Evolutionary conservation across 2,797 vertebrate species (phyloP), one percentile per base, ranked within the genome.

Genomic region (Nyctibius grandis): DNA sequence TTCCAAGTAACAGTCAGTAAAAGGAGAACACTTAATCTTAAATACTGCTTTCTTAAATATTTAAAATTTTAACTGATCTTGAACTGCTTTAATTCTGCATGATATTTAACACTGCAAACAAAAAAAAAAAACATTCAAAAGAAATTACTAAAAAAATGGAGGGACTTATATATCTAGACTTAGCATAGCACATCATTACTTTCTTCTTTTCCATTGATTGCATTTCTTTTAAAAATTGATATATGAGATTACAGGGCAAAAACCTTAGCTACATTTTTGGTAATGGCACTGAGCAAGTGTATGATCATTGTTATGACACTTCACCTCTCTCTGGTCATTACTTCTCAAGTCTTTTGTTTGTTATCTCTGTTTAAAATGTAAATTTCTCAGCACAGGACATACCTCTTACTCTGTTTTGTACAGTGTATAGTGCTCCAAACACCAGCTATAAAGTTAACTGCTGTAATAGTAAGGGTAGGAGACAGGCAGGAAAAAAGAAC

Each of bases 1-100:
- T 92, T 93, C 91, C 88, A 94, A 96, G 88, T 93, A 96, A 94
- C 18, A 44, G 72, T 91, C 96, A 95, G 93, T 91, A 95, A 94
- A 93, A 57, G 94, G 72, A 91, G 69, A 95, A 85, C 81, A 79
- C 81, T 94, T 94, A 94, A 90, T 93, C 83, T 92, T 91, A 93
- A 93, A 86, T 73, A 90, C 44, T 63, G 51, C 54, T 73, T 73
- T 73, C 74, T 86, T 59, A 91, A 93, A 85, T 78, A 91, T 83
- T 93, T 91, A 65, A 64, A 75, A 88, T 85, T 80, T 85, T 83
- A 92, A 89, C 72, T 92, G 51, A 91, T 93, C 48, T 18, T 68
- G 60, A 77, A 60, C 64, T 89, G 85, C 87, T 91, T 93, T 95
- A 81, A 73, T 95, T 89, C 67, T 67, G 14, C 11, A 53, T 63